Evolutionary conservation across 2,888 invertebrate genomes (phyloP).

Genomic region (Thera obeliscata): DNA sequence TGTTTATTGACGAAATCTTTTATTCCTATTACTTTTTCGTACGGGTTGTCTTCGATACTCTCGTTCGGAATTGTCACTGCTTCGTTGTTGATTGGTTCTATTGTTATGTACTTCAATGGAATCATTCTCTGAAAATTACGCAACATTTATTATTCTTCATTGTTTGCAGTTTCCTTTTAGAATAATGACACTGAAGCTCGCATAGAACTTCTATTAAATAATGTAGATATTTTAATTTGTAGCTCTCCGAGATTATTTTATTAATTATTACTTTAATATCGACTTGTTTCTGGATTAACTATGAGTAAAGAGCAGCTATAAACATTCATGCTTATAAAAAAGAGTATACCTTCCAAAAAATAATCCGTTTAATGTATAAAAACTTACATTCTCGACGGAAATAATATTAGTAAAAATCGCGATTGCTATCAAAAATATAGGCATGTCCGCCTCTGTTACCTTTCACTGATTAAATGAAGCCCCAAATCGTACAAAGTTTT

Average conservation of each 20-base stretch:
- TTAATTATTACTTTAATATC: too few species aligned
- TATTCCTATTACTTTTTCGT: conserved; percentile 51
- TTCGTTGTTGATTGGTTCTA: conserved; percentile 42
- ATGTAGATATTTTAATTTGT: too few species aligned
- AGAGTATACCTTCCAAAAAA: too few species aligned
- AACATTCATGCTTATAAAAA: too few species aligned
- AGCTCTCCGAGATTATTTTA: too few species aligned
- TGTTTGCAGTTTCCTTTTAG: too few species aligned
- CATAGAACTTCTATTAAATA: too few species aligned
- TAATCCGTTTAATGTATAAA: neutral
- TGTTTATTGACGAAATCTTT: conserved; percentile 48
- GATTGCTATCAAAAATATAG: conserved; percentile 49
- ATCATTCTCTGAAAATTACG: conserved; percentile 58
- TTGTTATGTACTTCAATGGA: conserved; percentile 49
- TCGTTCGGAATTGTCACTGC: conserved; percentile 38
- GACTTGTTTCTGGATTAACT: too few species aligned
- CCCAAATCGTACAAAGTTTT: conserved; percentile 51
- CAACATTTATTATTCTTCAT: neutral
- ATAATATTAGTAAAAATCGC: conserved; percentile 50
- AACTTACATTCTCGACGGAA: conserved; percentile 57
- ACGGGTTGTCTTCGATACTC: conserved; percentile 40
- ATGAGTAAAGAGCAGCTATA: too few species aligned
- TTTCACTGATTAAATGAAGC: conserved; percentile 49
- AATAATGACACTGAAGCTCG: too few species aligned
- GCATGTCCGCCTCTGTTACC: conserved; percentile 56